Evolutionary conservation across 2,113 vertebrate species (phyloP).

Genomic region (Indicator indicator): DNA sequence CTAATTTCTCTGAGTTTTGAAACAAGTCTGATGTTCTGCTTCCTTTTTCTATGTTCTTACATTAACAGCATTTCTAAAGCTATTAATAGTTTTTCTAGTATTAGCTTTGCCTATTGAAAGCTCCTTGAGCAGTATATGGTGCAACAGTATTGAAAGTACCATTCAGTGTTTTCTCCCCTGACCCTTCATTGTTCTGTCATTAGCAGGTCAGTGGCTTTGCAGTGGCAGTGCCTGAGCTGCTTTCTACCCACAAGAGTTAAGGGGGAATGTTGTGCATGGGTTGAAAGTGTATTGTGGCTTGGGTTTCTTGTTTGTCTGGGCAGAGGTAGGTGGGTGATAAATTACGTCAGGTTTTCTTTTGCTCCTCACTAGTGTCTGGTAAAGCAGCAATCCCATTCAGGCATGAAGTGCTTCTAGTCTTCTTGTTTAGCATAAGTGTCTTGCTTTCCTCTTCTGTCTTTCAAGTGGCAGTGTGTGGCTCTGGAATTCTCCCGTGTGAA

Average conservation of each 20-base stretch:
- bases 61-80: not conserved
- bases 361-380: not conserved
- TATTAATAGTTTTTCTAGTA: rapidly evolving
- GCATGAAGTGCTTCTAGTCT: not conserved
- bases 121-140: not conserved
- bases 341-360: not conserved
- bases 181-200: not conserved
- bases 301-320: not conserved
- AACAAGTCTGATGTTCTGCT: not conserved
- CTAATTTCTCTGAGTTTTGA: not conserved
- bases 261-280: not conserved
- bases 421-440: not conserved
- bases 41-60: not conserved
- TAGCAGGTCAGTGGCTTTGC: not conserved
- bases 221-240: not conserved
- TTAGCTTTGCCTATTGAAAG: not conserved
- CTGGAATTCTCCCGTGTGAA: not conserved
- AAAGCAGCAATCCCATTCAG: not conserved
- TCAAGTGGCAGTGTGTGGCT: not conserved
- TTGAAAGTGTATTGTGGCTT: not conserved
- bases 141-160: not conserved
- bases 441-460: not conserved
- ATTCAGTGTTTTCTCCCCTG: not conserved
- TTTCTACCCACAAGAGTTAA: not conserved
- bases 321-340: not conserved